A percentile compares a stretch with the other conserved stretches of the same genome.
Evolutionary conservation across 1,140 invertebrate species (phyloP).

Genomic region (Hydropsyche tenuis): DNA sequence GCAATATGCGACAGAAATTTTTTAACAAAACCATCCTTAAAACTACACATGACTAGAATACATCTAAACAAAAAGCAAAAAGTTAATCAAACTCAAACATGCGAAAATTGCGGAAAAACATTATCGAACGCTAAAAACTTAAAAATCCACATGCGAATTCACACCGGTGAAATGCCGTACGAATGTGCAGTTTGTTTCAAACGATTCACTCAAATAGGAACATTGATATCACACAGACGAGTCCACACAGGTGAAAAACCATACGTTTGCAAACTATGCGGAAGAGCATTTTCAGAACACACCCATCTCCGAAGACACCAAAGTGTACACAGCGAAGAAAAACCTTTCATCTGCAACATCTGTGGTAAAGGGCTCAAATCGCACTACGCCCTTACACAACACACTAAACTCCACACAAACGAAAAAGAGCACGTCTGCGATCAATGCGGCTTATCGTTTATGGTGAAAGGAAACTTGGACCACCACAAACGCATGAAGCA

Average conservation of each 20-base stretch:
- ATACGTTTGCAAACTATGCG: slow-evolving; percentile 37
- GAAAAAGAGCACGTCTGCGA: slow-evolving; percentile 27
- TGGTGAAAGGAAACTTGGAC: slow-evolving; percentile 53
- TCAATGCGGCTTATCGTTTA: slow-evolving; percentile 23
- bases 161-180: slow-evolving; percentile 64
- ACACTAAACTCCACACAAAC: slow-evolving; percentile 40
- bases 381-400: slow-evolving; percentile 54
- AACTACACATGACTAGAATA: slow-evolving; percentile 52
- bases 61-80: slow-evolving; percentile 52
- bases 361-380: slow-evolving; percentile 67
- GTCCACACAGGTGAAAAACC: slow-evolving; percentile 53
- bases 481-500: slow-evolving; percentile 56
- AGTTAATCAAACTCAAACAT: slow-evolving; percentile 55
- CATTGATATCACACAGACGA: slow-evolving; percentile 28
- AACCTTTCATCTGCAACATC: slow-evolving; percentile 66
- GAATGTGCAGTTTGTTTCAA: slow-evolving; percentile 64
- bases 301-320: slow-evolving; percentile 46
- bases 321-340: slow-evolving; percentile 58
- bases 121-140: slow-evolving; percentile 57
- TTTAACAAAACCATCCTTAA: slow-evolving; percentile 55
- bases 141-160: slow-evolving; percentile 62
- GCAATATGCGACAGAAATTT: slow-evolving; percentile 62
- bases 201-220: slow-evolving; percentile 51
- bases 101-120: slow-evolving; percentile 56
- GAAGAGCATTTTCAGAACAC: slow-evolving; percentile 51